Conservation (phyloP, 30 jellyfish, hydroid and myxozoan genomes). For the Aurelia aurita complex sp. Pacific region DNA sequence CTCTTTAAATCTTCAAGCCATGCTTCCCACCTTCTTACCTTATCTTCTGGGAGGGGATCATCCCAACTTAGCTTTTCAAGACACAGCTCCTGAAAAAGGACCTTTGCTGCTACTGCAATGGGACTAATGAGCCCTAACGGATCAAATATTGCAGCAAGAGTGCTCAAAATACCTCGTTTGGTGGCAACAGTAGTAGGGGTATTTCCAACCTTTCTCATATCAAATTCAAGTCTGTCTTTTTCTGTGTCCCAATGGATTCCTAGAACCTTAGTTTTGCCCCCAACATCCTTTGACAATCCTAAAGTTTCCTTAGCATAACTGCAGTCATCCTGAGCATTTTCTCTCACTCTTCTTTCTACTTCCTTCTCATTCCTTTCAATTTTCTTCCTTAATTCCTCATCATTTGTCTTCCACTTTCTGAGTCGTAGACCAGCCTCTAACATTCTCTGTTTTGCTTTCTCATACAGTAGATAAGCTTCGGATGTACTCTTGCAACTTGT, state of each 20-base stretch:
- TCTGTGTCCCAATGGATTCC: constrained; percentile 46
- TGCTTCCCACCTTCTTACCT: too few species aligned
- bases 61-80: constrained; percentile 1
- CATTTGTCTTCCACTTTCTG: constrained; percentile 42
- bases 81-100: neutral
- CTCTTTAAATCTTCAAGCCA: too few species aligned
- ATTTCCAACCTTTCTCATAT: constrained; percentile 13
- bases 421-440: neutral
- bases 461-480: too few species aligned
- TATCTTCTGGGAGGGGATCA: too few species aligned
- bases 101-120: constrained; percentile 16
- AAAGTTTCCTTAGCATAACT: too few species aligned
- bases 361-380: too few species aligned
- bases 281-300: constrained; percentile 1
- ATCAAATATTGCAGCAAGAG: constrained; percentile 21
- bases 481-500: too few species aligned
- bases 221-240: neutral
- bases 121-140: constrained; percentile 2
- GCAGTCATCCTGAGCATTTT: too few species aligned
- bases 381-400: neutral
- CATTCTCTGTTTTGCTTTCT: too few species aligned
- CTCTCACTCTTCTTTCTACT: too few species aligned
- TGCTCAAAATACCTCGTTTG: constrained; percentile 50
- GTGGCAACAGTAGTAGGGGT: constrained; percentile 13
- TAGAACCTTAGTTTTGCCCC: constrained; percentile 36